These are phyloP conservation scores for Griposia aprilina DNA, from an alignment of 2,888 invertebrate genomes.

Conservation along the genomic window DNA sequence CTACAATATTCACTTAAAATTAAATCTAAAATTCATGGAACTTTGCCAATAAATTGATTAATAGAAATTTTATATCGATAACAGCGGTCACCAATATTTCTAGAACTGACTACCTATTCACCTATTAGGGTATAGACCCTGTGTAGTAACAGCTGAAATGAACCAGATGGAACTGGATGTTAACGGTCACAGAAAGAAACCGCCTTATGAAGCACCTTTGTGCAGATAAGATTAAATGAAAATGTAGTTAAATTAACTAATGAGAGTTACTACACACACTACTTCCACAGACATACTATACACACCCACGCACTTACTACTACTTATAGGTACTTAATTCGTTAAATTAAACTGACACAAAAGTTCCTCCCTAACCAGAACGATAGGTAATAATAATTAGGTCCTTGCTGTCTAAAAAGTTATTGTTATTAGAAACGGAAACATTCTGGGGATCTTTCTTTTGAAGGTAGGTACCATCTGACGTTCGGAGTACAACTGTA, in stretches of 20 bases:
- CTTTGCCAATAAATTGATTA: neutral
- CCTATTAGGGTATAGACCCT: too few species aligned
- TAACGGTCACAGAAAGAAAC: neutral
- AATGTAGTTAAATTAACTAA: neutral
- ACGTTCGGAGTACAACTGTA: neutral
- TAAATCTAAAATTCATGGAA: neutral
- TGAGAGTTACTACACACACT: neutral
- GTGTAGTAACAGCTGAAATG: neutral
- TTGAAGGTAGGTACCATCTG: neutral
- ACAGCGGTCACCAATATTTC: neutral
- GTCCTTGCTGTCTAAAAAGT: neutral
- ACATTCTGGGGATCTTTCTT: neutral
- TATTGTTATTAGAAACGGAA: neutral
- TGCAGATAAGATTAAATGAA: neutral
- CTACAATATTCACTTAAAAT: constrained; percentile 61
- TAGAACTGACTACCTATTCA: neutral
- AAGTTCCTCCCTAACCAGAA: neutral
- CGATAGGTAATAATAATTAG: too few species aligned
- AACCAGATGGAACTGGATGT: neutral
- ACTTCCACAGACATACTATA: neutral
- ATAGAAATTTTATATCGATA: neutral
- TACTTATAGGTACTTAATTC: neutral
- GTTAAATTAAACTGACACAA: neutral
- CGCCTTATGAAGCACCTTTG: neutral
- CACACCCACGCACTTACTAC: neutral